Conservation (phyloP, 2,113 vertebrate genomes). For the Sinocyclocheilus anshuiensis region DNA sequence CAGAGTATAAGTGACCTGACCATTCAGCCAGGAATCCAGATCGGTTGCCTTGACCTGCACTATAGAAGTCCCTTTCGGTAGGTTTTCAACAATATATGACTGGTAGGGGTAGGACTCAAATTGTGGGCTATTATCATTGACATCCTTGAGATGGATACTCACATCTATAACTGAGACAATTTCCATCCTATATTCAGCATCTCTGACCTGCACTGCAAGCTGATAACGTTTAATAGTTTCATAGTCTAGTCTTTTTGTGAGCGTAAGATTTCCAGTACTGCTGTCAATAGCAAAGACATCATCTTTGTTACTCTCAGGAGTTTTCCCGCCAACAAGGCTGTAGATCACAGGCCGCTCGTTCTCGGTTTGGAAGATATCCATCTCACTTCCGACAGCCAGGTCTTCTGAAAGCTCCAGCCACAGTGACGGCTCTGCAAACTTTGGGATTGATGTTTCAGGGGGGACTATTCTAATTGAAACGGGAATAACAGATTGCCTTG, state of each 20-base stretch:
- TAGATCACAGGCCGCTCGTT: slow-evolving; percentile 72
- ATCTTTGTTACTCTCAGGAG: slow-evolving; percentile 80
- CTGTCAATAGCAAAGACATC: slow-evolving; percentile 81
- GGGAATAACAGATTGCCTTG: slow-evolving; percentile 77
- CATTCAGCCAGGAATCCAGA: slow-evolving; percentile 79
- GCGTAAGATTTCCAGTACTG: slow-evolving; percentile 78
- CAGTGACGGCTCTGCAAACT: slow-evolving; percentile 80
- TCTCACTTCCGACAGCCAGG: slow-evolving; percentile 76
- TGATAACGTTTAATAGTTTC: slow-evolving; percentile 83
- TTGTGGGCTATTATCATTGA: slow-evolving; percentile 82
- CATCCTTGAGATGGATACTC: slow-evolving; percentile 81
- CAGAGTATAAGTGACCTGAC: slow-evolving; percentile 79
- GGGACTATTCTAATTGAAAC: slow-evolving; percentile 80
- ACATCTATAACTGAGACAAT: slow-evolving; percentile 78
- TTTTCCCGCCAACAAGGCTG: slow-evolving; percentile 77
- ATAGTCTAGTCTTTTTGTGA: slow-evolving; percentile 83
- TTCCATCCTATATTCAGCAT: slow-evolving; percentile 67
- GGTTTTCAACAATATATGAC: slow-evolving; percentile 81
- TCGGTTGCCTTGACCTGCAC: slow-evolving; percentile 81
- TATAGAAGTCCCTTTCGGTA: slow-evolving; percentile 76
- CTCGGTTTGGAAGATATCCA: slow-evolving; percentile 77
- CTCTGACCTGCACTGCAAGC: slow-evolving; percentile 75
- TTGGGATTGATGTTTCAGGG: slow-evolving; percentile 73
- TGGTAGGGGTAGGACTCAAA: slow-evolving; percentile 81
- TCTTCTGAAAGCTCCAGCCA: slow-evolving; percentile 77